Evolutionary conservation across 2,888 invertebrate species (phyloP).

Genomic region (Orthonevra nobilis): DNA sequence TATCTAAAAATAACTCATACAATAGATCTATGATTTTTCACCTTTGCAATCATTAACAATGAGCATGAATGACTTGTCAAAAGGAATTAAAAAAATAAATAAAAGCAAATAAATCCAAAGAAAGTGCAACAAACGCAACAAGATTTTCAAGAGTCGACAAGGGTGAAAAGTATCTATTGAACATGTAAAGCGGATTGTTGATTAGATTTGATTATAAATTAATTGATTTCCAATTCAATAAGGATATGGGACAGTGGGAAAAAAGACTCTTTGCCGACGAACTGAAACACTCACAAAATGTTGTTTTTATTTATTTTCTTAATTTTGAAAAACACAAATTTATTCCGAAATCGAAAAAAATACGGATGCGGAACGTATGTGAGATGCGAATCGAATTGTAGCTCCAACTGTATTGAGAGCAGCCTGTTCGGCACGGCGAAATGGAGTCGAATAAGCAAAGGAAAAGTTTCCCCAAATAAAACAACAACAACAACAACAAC

Average conservation of each 20-base stretch:
- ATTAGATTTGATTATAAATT: conserved; percentile 2
- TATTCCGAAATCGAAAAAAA: conserved; percentile 46
- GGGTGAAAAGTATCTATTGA: conserved; percentile 34
- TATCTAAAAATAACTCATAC: conserved; percentile 48
- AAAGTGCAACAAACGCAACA: conserved; percentile 64
- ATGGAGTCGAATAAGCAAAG: conserved; percentile 60
- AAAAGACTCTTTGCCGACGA: background rate
- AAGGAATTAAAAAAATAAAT: background rate
- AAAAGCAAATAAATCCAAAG: conserved; percentile 9
- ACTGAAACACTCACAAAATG: conserved; percentile 11
- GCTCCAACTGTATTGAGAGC: conserved; percentile 70
- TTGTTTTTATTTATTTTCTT: conserved; percentile 3
- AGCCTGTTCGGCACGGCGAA: conserved; percentile 58
- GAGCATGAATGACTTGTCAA: conserved; percentile 13
- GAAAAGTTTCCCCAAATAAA: conserved; percentile 33
- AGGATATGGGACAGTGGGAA: conserved; percentile 1
- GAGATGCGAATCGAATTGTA: conserved; percentile 69
- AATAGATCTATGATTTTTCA: conserved; percentile 12
- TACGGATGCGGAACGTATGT: conserved; percentile 44
- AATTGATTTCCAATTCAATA: conserved; percentile 11
- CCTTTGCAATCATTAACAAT: conserved; percentile 19
- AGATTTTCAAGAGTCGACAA: conserved; percentile 26
- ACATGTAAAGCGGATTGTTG: conserved; percentile 7
- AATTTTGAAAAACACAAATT: conserved; percentile 17
- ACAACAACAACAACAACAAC: conserved; percentile 13